Evolutionary conservation across 1,140 invertebrate genomes (phyloP).

Genomic region (Helicoverpa armigera): DNA sequence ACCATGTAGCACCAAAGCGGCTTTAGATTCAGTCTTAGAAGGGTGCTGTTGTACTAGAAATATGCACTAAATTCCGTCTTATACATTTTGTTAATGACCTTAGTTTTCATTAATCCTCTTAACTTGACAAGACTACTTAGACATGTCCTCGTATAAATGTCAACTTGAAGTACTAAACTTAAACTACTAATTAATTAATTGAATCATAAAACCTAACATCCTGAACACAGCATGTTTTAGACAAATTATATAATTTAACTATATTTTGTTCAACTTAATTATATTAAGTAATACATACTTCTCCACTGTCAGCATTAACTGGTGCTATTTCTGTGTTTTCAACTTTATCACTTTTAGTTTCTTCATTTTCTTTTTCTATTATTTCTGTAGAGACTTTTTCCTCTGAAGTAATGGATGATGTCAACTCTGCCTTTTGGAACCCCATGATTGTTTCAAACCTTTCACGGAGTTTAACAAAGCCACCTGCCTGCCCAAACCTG

Average conservation of each 20-base stretch:
- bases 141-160: no score
- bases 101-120: no score
- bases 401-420: conserved; percentile 75
- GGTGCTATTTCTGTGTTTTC: conserved; percentile 67
- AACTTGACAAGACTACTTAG: no score
- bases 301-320: conserved; percentile 72
- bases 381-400: conserved; percentile 82
- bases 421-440: conserved; percentile 80
- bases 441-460: conserved; percentile 91
- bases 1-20: no score
- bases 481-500: conserved; percentile 95
- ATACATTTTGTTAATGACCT: not conserved
- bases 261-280: no score
- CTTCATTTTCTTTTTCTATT: conserved; percentile 76
- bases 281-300: conserved; percentile 81
- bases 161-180: not conserved
- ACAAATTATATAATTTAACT: no score
- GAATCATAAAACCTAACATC: no score
- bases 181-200: not conserved
- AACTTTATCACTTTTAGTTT: conserved; percentile 63
- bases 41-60: no score
- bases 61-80: no score
- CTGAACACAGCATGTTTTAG: no score
- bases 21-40: no score
- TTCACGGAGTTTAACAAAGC: conserved; percentile 95